Evolutionary conservation across 2,797 vertebrate genomes (phyloP).

Genomic region (Typhlichthys eigenmanni): DNA sequence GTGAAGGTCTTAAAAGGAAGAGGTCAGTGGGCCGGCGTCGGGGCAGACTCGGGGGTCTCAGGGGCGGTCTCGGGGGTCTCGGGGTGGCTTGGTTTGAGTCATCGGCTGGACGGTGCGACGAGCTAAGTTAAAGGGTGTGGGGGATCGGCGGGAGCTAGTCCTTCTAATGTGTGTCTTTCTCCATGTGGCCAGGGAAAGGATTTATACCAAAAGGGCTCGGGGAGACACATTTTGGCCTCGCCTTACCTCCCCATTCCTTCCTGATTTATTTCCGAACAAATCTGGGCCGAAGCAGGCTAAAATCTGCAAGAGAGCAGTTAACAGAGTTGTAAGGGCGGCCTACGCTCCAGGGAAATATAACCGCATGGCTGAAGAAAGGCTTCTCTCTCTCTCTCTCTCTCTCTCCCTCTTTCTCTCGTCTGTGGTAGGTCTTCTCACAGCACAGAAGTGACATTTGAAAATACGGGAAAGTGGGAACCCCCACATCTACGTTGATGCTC

Average conservation of each 20-base stretch:
- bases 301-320: slow-evolving; percentile 71
- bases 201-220: slow-evolving; percentile 62
- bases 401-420: background rate
- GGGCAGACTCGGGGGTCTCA: slow-evolving; percentile 29
- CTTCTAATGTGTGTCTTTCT: slow-evolving; percentile 60
- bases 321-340: slow-evolving; percentile 72
- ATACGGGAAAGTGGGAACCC: no score
- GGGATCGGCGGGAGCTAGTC: slow-evolving; percentile 43
- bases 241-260: slow-evolving; percentile 49
- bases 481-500: no score
- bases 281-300: slow-evolving; percentile 64
- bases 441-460: no score
- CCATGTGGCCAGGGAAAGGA: slow-evolving; percentile 48
- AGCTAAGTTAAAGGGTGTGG: background rate
- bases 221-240: slow-evolving; percentile 56
- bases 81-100: slow-evolving; percentile 47
- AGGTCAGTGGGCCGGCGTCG: slow-evolving; percentile 63
- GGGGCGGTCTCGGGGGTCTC: slow-evolving; percentile 13
- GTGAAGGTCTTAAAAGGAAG: slow-evolving; percentile 56
- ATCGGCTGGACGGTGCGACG: slow-evolving; percentile 3
- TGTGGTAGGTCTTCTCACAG: no score
- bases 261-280: slow-evolving; percentile 79
- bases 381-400: slow-evolving; percentile 21
- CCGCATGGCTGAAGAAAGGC: slow-evolving; percentile 56
- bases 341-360: slow-evolving; percentile 73